These are phyloP conservation scores for Gallirallus australis DNA, from an alignment of 2,797 vertebrate species.

Conservation along the genomic window DNA sequence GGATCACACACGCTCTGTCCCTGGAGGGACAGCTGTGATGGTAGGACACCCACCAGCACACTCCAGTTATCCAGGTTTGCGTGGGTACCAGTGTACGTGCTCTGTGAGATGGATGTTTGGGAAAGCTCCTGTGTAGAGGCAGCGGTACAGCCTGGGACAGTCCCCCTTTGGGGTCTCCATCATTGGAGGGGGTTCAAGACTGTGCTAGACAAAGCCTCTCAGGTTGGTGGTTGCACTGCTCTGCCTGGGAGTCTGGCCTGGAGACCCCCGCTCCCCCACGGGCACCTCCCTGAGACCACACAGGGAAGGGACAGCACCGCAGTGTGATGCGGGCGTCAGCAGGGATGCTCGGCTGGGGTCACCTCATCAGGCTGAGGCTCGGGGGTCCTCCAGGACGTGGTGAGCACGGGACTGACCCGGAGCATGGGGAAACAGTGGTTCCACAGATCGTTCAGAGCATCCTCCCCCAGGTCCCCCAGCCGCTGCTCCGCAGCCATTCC, in stretches of 20 bases:
- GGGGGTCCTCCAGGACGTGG: not conserved
- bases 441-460: not conserved
- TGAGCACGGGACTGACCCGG: rapidly evolving
- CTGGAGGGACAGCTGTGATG: not conserved
- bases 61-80: not conserved
- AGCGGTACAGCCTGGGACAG: rapidly evolving
- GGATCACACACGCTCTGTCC: not conserved
- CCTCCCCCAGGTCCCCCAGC: not conserved
- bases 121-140: not conserved
- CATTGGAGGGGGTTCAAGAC: not conserved
- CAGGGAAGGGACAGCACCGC: not conserved
- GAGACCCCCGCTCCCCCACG: not conserved
- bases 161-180: not conserved
- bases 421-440: not conserved
- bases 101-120: not conserved
- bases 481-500: not conserved
- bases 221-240: not conserved
- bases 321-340: not conserved
- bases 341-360: not conserved
- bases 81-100: not conserved
- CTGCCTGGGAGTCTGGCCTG: not conserved
- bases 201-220: not conserved
- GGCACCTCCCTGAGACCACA: not conserved
- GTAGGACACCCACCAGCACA: not conserved
- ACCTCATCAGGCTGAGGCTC: not conserved